Evolutionary conservation across 1,140 invertebrate genomes (phyloP), one percentile per base, ranked within the genome.

Genomic region (Thaumetopoea pityocampa): DNA sequence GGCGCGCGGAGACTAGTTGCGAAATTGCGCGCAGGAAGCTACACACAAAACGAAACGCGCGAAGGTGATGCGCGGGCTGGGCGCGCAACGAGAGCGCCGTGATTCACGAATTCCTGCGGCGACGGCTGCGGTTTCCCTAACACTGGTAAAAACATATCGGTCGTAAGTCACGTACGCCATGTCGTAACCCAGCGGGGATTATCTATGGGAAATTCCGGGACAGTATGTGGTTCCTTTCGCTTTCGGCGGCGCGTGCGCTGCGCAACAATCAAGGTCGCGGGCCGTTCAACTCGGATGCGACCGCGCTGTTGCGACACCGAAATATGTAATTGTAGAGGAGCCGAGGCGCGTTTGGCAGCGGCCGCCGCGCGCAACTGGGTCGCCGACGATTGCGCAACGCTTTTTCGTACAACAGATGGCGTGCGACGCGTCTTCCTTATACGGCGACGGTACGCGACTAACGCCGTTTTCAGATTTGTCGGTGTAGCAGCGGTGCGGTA

Each of bases 271-370:
- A 80, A 77, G 77, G 72, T 70, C 76, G 68, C 62, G 70, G 71
- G 72, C 66, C 79, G 72, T 83, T 83, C 76, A 83, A 83, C 79
- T 83, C 79, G 77, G 79, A 83, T 83, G 76, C 70, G 72, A 80
- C 72, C 55, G 59, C 46, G 60, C 41, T 54, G 65, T 80, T 78
- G 76, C 78, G 74, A 80, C 78, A 78, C 73, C 66, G 57, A 72
- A 78, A 78, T 74, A 77, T 80, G 73, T 80, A 78, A 78, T 78
- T 78, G 76, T 74, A 68, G 70, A 76, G 77, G 65, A 77, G 70
- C 56, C 64, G 71, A 70, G 51, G 62, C 52, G 52, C 74, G 74
- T 69, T 76, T 79, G 78, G 70, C 78, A 76, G 78, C 78, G 71
- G 68, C 67, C 62, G 62, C 63, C 42, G 53, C 65, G 64, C 64